Percentiles rank a stretch among this genome's conserved stretches.
Evolutionary conservation across 2,888 invertebrate genomes (phyloP).

Genomic region (Meiosimyza platycephala): DNA sequence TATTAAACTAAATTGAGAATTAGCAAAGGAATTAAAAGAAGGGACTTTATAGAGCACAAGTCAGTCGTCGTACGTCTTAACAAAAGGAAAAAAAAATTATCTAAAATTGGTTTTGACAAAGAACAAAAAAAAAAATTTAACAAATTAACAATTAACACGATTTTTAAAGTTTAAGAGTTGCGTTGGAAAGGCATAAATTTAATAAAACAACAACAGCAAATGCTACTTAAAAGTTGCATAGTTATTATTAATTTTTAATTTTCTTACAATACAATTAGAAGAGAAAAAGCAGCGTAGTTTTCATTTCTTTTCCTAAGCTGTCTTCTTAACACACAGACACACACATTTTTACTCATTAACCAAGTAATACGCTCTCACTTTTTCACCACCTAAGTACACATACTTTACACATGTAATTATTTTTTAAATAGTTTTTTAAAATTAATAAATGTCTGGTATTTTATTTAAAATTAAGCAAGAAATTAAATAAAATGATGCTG

Average conservation of each 20-base stretch:
- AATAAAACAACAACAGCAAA: background rate
- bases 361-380: background rate
- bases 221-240: no score
- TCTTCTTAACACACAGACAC: background rate
- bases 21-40: conserved; percentile 12
- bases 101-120: background rate
- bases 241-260: no score
- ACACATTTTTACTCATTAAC: conserved; percentile 5
- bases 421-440: no score
- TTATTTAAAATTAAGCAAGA: conserved; percentile 9
- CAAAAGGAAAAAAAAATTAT: conserved; percentile 9
- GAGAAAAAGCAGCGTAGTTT: no score
- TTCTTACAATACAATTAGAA: no score
- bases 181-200: background rate
- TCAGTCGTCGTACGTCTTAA: background rate
- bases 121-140: conserved; percentile 13
- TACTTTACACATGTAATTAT: background rate
- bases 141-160: conserved; percentile 32
- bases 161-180: conserved; percentile 21
- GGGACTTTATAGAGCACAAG: conserved; percentile 35
- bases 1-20: conserved; percentile 37
- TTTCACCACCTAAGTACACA: conserved; percentile 4
- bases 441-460: background rate
- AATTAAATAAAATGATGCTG: background rate
- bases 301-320: no score